Evolutionary conservation across 2,797 vertebrate species (phyloP), one percentile per base, ranked within the genome.

Genomic region (Mormyrus hasselquistii): DNA sequence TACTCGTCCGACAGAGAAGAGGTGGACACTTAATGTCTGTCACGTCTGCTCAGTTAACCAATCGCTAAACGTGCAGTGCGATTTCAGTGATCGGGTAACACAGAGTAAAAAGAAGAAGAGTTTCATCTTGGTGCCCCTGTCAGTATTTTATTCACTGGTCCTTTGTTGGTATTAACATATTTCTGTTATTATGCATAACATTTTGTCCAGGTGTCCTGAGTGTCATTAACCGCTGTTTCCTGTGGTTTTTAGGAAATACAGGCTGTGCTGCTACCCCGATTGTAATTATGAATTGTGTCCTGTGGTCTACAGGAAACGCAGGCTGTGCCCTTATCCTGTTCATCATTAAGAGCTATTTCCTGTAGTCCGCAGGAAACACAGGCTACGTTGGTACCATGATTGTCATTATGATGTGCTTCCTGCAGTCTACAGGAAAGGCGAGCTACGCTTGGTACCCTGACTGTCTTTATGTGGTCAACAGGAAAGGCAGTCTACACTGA

Each of bases 401-500:
- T 79, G 73, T 44, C 73, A 41, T 19, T 8, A n/a, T 44, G 25
- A 79, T 6, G 5, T 44, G 16, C 44, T 79, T 79, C 2, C 73
- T 79, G 38, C 73, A n/a, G 73, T 41, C 34, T 44, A 79, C 73
- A 47, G 76, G 76, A 82, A 82, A 47, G 4, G 19, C 44, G 41
- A 44, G 76, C 41, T 9, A 9, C 16, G 6, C 59, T n/a, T 5
- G 16, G 38, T 59, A 19, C 55, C 86, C 55, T 59, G 19, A 59
- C 12, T 91, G 76, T 93, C 76, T 82, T 82, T 22, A 22, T 82
- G 76, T 47, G 76, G 76, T 82, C 41, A n/a, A 10, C 76, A 82
- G 76, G 98, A 99, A 92, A 95, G 96, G 87, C 97, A 98, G 93
- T 92, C 97, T 4, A 98, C 97, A 0, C 90, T 97, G 93, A 97